Evolutionary conservation across 2,797 vertebrate genomes (phyloP), one percentile per base, ranked within the genome.

Genomic region (Brachymystax lenok): DNA sequence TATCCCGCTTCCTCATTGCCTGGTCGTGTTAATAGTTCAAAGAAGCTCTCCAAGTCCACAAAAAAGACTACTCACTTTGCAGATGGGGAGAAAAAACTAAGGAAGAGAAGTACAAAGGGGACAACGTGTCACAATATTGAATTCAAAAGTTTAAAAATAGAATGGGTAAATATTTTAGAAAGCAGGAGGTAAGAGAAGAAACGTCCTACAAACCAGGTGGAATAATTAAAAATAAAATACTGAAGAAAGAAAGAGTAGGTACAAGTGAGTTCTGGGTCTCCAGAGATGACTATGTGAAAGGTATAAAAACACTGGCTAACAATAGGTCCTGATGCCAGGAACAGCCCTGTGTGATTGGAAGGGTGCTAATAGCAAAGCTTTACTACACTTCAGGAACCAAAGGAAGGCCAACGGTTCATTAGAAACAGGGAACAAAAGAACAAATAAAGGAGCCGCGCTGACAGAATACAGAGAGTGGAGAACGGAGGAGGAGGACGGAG

Each of bases 191-290:
- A 79, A 81, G 79, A 77, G 35, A 68, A 83, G 82, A 89, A 86
- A 88, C 77, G 30, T 0, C 4, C 24, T 5, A 35, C 35, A 35
- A 35, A 35, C 35, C 35, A 35, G 1, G 5, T 35, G 1, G 33
- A 5, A 35, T 1, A 33, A 33, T 33, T 33, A 33, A 6, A 6
- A 35, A 35, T 1, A 35, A 35, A 35, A 35, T 5, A 35, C 35
- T 6, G 35, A 5, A 76, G 28, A 82, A 82, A 85, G 82, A 87
- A 82, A 72, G 1, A 30, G 30, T 21, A 75, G 87, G 84, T 79
- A 79, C 71, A 21, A 84, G 69, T 80, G 79, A 87, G 88, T 88
- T 86, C 77, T 86, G 83, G 80, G 84, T 82, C 87, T 88, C 84
- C 71, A 73, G 79, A 85, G 85, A 88, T 84, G 83, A 88, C 88